Conservation (phyloP, 2,113 vertebrate species). For the Cheilinus undulatus region DNA sequence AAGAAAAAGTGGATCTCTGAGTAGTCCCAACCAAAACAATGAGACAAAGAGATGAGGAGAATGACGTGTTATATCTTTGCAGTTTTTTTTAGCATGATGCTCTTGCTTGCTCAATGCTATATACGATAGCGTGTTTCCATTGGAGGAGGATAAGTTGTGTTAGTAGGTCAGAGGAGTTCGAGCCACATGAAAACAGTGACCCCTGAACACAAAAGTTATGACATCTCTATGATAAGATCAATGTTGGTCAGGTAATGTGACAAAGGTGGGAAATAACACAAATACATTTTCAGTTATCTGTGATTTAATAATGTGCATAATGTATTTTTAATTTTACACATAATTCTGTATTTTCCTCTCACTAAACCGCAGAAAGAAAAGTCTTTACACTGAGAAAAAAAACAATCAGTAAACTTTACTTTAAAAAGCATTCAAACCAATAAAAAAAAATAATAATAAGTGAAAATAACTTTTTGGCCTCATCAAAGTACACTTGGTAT, state of each 20-base stretch:
- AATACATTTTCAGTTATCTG: too few species aligned
- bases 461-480: too few species aligned
- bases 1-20: not conserved
- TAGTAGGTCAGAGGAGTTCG: constrained; percentile 34
- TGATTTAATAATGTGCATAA: too few species aligned
- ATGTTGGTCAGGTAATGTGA: constrained; percentile 16
- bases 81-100: not conserved
- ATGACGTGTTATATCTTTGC: not conserved
- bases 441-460: too few species aligned
- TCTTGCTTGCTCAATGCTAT: not conserved
- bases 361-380: too few species aligned
- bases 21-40: not conserved
- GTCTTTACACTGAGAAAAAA: too few species aligned
- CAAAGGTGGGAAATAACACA: too few species aligned
- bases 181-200: not conserved
- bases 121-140: not conserved
- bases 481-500: too few species aligned
- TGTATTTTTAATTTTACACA: too few species aligned
- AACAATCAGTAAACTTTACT: too few species aligned
- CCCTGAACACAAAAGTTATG: constrained; percentile 5
- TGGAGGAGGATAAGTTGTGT: not conserved
- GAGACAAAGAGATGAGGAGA: not conserved
- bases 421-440: too few species aligned
- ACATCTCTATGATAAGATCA: constrained; percentile 39
- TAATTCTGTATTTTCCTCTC: too few species aligned